A percentile compares a stretch with the other conserved stretches of the same genome.
phyloP scores from a whole-genome alignment of 2,113 vertebrate species.

The Merops nubicus region DNA sequence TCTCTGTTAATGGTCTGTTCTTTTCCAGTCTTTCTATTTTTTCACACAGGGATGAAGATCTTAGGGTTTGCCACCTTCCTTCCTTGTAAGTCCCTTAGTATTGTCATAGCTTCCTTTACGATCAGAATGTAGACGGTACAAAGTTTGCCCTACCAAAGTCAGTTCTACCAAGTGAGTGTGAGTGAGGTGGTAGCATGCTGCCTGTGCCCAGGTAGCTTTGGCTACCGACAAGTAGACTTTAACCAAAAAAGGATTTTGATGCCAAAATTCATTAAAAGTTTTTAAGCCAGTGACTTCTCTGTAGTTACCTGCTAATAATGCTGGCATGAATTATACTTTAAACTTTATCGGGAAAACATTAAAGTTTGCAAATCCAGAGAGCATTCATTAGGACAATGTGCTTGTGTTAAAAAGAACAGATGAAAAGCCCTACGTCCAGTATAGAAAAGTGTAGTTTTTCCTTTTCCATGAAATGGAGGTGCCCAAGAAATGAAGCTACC shows the following conservation, averaged over 20 bases:
- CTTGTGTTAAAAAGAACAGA: background rate
- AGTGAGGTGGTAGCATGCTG: background rate
- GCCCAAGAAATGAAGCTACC: background rate
- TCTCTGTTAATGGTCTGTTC: background rate
- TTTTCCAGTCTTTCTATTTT: background rate
- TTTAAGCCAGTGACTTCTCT: background rate
- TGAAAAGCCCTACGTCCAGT: fast-evolving
- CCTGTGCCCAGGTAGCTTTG: background rate
- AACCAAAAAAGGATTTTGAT: background rate
- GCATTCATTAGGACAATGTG: background rate
- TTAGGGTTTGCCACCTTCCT: background rate
- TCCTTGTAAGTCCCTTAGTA: background rate
- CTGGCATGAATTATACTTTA: background rate
- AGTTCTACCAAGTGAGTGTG: background rate
- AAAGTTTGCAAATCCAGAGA: background rate
- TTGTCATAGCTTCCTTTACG: background rate
- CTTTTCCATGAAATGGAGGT: background rate
- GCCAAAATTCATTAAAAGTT: background rate
- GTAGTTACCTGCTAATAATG: background rate
- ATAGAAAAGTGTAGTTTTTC: background rate
- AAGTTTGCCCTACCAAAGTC: background rate
- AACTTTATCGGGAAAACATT: background rate
- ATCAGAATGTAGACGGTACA: background rate
- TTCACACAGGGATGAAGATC: background rate
- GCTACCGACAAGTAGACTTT: background rate